These are phyloP conservation scores for Andrena dorsata DNA, from an alignment of 2,888 invertebrate genomes.

Conservation along the genomic window DNA sequence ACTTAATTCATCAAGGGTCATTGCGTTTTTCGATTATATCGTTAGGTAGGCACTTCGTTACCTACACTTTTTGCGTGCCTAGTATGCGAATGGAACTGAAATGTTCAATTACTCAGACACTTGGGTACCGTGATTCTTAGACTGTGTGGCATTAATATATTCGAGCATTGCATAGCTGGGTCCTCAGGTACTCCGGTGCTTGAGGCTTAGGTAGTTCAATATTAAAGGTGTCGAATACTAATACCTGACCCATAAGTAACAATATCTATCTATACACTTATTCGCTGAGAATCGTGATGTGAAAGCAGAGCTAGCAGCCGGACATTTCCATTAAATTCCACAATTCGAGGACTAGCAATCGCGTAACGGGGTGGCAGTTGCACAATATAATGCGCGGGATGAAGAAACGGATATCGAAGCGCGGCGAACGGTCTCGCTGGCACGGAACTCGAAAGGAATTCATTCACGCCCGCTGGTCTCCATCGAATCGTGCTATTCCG, in stretches of 20 bases:
- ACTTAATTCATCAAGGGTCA: conserved; percentile 20
- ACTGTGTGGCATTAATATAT: not conserved
- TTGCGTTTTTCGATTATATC: conserved; percentile 20
- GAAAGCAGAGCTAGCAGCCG: not conserved
- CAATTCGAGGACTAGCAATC: conserved; percentile 3
- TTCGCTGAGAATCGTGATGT: no score
- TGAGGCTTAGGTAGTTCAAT: not conserved
- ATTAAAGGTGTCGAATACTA: no score
- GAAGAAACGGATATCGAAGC: conserved; percentile 54
- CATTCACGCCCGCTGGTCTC: conserved; percentile 56
- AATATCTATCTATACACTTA: no score
- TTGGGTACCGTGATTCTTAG: not conserved
- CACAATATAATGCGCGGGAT: not conserved
- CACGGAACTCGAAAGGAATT: conserved; percentile 56
- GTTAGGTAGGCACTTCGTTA: not conserved
- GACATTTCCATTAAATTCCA: conserved; percentile 21
- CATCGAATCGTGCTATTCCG: conserved; percentile 56
- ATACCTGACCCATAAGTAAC: no score
- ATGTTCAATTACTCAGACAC: not conserved
- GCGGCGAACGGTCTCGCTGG: conserved; percentile 40
- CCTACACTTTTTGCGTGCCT: not conserved
- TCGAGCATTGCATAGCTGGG: not conserved
- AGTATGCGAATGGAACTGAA: not conserved
- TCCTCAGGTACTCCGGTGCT: not conserved
- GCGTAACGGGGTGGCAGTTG: conserved; percentile 4